Evolutionary conservation across 2,113 vertebrate genomes (phyloP).

Genomic region (Paradoxurus hermaphroditus): DNA sequence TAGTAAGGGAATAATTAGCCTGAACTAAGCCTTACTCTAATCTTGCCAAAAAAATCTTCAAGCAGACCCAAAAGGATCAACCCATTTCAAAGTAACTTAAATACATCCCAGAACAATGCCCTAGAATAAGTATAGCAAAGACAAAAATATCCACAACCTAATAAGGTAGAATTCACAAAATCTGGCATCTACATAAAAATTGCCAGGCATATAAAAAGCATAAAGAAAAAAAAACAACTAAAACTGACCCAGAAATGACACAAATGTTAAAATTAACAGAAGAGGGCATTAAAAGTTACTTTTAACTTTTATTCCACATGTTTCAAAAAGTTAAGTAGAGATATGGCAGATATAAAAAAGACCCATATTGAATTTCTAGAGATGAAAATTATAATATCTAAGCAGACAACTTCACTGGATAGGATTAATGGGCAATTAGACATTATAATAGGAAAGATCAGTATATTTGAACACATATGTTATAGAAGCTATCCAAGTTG

Average conservation of each 20-base stretch:
- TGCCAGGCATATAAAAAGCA: not conserved
- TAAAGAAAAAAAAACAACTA: not conserved
- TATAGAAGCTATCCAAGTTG: not conserved
- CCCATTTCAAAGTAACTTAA: not conserved
- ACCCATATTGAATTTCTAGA: not conserved
- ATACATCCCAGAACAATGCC: not conserved
- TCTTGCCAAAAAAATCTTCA: conserved; percentile 26
- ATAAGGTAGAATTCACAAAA: conserved; percentile 34
- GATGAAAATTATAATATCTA: conserved; percentile 12
- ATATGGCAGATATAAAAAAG: not conserved
- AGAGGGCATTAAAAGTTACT: not conserved
- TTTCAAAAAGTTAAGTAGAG: not conserved
- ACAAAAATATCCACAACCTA: not conserved
- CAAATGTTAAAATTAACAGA: conserved; percentile 8
- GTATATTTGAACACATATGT: not conserved
- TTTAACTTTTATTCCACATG: not conserved
- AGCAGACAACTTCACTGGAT: not conserved
- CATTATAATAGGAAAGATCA: not conserved
- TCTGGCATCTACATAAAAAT: not conserved
- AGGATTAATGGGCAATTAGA: conserved; percentile 8
- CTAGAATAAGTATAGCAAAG: not conserved
- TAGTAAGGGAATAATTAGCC: not conserved
- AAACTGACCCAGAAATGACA: conserved; percentile 8
- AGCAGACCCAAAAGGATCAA: conserved; percentile 6
- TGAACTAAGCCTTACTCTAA: not conserved